Base-by-base conservation (phyloP, 2,113 vertebrate genomes). In the Urocynchramus pylzowi region DNA sequence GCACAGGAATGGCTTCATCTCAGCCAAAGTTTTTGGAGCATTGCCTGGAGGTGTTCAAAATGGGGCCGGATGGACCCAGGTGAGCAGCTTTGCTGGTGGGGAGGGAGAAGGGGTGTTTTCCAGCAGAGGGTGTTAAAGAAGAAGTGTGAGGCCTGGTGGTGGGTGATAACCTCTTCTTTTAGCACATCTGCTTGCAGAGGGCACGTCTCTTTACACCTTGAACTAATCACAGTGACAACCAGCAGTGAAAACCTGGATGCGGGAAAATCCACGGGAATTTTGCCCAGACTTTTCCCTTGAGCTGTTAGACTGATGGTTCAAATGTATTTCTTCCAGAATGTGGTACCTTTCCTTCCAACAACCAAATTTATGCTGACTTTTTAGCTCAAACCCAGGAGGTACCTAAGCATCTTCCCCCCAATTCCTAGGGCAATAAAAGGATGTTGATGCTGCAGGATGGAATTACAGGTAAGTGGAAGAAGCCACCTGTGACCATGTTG, bases 151-250 rank as follows among this genome's bases (percentile, higher is more conserved):
- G 42, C 42, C 68, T 81, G 64, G 60, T 86, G 86, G 71, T 84
- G 63, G 59, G 83, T 96, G 89, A 90, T 71, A 92, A 89, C 35
- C n/a, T 84, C 91, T 90, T 92, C 76, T 84, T 74, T 92, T 68
- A 89, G 79, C 76, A 92, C 80, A 59, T 92, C 80, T 95, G 80
- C 86, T 92, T 61, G 90, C 82, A 88, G 82, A 88, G 79, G 85
- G 90, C 90, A 92, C 8, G 15, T 78, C 89, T 95, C 89, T 95
- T 95, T 82, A 91, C 89, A 95, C 91, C 74, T 96, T 93, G 80
- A 87, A 64, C 80, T 94, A 91, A 95, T 95, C 89, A 84, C 94
- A 95, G 81, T 93, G 96, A 96, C 95, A 96, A 90, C 44, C 53
- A 64, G 57, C 87, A 95, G 93, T 50, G 89, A 93, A 94, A 95